These are phyloP conservation scores for Tetrao urogallus DNA, from an alignment of 2,113 vertebrate genomes.

Conservation along the genomic window DNA sequence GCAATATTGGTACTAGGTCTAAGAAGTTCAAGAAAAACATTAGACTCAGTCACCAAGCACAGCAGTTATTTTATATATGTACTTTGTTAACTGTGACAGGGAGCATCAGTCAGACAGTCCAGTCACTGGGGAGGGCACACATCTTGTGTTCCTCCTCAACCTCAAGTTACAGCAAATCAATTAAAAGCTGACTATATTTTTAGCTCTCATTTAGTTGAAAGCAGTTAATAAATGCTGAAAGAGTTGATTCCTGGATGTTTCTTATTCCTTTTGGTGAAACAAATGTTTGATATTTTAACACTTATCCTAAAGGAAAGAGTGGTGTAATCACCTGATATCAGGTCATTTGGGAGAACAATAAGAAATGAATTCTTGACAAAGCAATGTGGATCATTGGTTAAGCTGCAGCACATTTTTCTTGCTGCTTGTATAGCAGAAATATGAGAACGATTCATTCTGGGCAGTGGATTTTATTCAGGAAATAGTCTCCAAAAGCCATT, in stretches of 20 bases:
- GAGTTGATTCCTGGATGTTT: background rate
- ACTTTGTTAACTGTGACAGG: background rate
- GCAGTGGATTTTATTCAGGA: background rate
- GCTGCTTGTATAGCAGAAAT: background rate
- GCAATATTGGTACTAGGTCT: background rate
- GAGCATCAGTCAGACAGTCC: background rate
- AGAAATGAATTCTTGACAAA: background rate
- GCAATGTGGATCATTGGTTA: background rate
- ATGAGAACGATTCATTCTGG: background rate
- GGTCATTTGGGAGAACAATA: background rate
- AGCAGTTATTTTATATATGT: background rate
- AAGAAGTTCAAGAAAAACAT: background rate
- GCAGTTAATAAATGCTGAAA: background rate
- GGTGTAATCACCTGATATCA: background rate
- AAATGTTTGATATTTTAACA: background rate
- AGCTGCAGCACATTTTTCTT: background rate
- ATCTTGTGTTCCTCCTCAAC: background rate
- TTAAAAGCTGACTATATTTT: conserved; percentile 20
- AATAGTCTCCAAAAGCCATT: background rate
- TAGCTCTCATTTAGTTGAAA: background rate
- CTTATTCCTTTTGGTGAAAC: background rate
- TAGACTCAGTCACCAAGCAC: background rate
- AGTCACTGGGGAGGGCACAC: background rate
- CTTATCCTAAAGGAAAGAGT: background rate
- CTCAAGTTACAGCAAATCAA: background rate